A percentile compares a stretch with the other conserved stretches of the same genome.
Conservation (phyloP, 2,797 vertebrate genomes). For the Muraenolepis orangiensis region DNA sequence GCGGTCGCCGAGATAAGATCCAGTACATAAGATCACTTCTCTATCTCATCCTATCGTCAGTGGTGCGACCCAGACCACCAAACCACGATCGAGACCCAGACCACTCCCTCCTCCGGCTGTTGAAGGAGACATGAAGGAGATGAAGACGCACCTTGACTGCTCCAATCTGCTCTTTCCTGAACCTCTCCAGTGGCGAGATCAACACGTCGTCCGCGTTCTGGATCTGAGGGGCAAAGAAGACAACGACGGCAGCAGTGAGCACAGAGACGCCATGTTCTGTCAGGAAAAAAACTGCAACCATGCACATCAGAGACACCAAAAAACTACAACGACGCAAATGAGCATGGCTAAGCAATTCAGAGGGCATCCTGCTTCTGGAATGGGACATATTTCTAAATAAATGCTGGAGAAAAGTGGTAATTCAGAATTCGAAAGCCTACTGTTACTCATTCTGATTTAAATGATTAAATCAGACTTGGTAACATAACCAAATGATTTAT, state of each 20-base stretch:
- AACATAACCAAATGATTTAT: not conserved
- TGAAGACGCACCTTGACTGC: slow-evolving; percentile 86
- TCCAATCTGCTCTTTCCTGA: slow-evolving; percentile 97
- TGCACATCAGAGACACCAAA: not conserved
- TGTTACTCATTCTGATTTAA: not conserved
- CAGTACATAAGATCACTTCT: not conserved
- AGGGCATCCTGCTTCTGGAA: not conserved
- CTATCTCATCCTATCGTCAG: not conserved
- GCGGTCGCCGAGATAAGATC: not conserved
- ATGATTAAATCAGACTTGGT: not conserved
- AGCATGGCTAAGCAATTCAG: not conserved
- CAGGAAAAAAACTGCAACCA: slow-evolving; percentile 11
- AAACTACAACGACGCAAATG: not conserved
- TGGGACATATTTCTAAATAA: not conserved
- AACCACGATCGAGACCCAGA: not conserved
- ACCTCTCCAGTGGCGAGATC: slow-evolving; percentile 94
- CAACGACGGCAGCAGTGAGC: slow-evolving; percentile 9
- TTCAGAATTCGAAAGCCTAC: not conserved
- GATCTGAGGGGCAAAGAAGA: slow-evolving; percentile 73
- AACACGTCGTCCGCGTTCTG: slow-evolving; percentile 96
- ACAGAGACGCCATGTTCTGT: slow-evolving; percentile 15
- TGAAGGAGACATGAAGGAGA: not conserved
- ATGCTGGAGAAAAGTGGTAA: not conserved
- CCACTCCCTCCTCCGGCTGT: not conserved
- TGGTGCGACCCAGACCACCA: no score